Evolutionary conservation across 2,888 invertebrate species (phyloP), one percentile per base, ranked within the genome.

Genomic region (Oasisia sp.): DNA sequence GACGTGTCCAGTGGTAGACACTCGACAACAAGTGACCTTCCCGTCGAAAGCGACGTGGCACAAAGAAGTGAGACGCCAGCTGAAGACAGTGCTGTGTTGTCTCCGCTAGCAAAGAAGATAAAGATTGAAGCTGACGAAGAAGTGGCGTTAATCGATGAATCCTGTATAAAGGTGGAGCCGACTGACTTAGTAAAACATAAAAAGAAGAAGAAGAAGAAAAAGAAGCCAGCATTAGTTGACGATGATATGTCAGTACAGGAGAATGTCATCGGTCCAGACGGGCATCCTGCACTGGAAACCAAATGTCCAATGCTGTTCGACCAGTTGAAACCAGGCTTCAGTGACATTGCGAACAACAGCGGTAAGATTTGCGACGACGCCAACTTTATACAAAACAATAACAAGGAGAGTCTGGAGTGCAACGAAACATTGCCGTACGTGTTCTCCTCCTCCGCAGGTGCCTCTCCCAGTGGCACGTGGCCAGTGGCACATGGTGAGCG

Each of bases 91-190:
- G 19, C 27, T n/a, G 27, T 19, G 27, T 74, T 27, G 19, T 74
- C 74, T 74, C 74, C 89, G 9, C 91, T 92, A 89, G 91, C 92
- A 32, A 92, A 92, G 92, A 92, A 91, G 56, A 91, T 92, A 27
- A 74, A 74, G 74, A 27, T 74, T 27, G 74, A 74, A 74, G 5
- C 74, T 74, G 74, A 74, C 12, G 27, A 32, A n/a, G 91, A 92
- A 44, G 45, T 44, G 9, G 74, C 19, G 32, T 32, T 19, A 7
- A 32, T 32, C 58, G 90, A 38, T 90, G 90, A 32, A 38, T 90
- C 90, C 44, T 14, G 0, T 2, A 90, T 38, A 90, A 56, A 91
- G 45, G 58, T 32, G 32, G 91, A 58, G 32, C 32, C 14, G 74
- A 74, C 27, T 19, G 74, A 74, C 27, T 5, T 27, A 0, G 74